Evolutionary conservation across 2,888 invertebrate genomes (phyloP).

Genomic region (Acanthosoma haemorrhoidale): DNA sequence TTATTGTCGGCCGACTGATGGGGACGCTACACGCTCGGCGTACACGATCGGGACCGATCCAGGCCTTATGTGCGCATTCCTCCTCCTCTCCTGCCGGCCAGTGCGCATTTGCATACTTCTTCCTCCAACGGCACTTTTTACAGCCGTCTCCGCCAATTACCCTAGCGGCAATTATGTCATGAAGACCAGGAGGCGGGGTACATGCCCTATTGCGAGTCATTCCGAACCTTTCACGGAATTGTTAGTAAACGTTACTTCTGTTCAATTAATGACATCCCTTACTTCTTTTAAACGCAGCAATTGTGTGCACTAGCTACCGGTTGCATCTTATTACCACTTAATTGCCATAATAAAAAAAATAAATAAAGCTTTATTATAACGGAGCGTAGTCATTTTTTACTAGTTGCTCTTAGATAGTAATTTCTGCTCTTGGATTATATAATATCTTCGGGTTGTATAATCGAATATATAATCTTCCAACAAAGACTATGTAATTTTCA

Average conservation of each 20-base stretch:
- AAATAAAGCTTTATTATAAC: no score
- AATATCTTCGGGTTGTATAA: no score
- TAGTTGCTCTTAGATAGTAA: no score
- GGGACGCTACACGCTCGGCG: neutral
- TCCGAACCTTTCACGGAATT: neutral
- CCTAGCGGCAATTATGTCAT: neutral
- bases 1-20: neutral
- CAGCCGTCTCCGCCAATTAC: constrained; percentile 6
- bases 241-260: neutral
- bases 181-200: neutral
- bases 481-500: no score
- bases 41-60: neutral
- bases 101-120: neutral
- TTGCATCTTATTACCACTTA: no score
- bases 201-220: neutral
- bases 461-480: no score
- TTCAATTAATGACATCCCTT: neutral
- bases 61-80: neutral
- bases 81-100: neutral
- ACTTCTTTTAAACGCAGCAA: no score
- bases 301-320: no score
- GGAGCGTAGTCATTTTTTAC: no score
- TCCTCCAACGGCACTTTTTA: neutral
- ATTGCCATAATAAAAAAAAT: no score
- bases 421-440: no score